A percentile compares a stretch with the other conserved stretches of the same genome.
Evolutionary conservation across 2,888 invertebrate species (phyloP).

Genomic region (Lepas anatifera): DNA sequence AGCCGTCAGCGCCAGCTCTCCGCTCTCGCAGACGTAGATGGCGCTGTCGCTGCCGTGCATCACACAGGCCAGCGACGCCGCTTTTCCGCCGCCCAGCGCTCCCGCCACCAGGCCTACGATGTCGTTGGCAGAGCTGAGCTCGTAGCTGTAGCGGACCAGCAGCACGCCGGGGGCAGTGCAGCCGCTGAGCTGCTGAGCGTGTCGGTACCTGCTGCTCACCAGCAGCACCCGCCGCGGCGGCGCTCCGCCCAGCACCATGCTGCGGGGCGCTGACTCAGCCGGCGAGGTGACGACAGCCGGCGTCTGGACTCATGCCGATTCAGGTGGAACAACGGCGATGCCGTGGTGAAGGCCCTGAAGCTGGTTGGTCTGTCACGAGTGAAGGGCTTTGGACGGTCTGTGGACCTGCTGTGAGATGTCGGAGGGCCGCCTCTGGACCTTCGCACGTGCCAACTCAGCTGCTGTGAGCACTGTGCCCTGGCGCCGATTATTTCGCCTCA

Average conservation of each 20-base stretch:
- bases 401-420: no score
- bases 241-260: background rate
- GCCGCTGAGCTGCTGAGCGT: slow-evolving; percentile 30
- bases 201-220: slow-evolving; percentile 34
- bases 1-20: slow-evolving; percentile 29
- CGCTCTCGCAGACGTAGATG: slow-evolving; percentile 20
- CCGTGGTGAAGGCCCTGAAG: no score
- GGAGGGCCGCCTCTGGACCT: no score
- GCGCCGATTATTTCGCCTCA: no score
- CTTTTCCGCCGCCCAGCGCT: background rate
- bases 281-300: no score
- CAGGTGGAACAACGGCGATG: no score
- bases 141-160: slow-evolving; percentile 34
- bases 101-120: slow-evolving; percentile 28
- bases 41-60: slow-evolving; percentile 21
- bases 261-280: no score
- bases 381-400: no score
- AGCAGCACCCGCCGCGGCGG: slow-evolving; percentile 30
- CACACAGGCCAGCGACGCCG: slow-evolving; percentile 17
- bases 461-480: no score
- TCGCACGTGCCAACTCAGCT: no score
- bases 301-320: no score
- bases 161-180: slow-evolving; percentile 31
- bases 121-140: slow-evolving; percentile 32
- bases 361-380: no score